Conservation (phyloP, 1,140 invertebrate genomes). For the Ectropis grisescens region DNA sequence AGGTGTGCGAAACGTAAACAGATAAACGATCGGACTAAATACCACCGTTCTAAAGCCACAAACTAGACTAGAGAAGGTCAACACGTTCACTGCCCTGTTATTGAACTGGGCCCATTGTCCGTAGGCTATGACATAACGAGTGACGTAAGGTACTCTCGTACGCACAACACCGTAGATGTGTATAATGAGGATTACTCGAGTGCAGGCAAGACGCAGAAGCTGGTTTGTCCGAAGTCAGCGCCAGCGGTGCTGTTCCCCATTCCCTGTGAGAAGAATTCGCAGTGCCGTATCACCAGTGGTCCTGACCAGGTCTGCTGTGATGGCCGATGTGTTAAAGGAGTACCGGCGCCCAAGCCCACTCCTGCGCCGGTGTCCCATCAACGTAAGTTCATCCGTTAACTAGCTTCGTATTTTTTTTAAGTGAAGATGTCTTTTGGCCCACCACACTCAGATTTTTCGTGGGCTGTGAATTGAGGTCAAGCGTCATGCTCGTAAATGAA, state of each 20-base stretch:
- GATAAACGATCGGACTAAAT: too few relatives aligned
- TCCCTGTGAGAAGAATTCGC: slow-evolving; percentile 68
- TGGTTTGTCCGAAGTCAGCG: slow-evolving; percentile 67
- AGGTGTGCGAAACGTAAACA: too few relatives aligned
- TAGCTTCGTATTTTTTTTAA: too few relatives aligned
- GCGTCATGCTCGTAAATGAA: too few relatives aligned
- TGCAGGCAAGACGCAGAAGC: slow-evolving; percentile 50
- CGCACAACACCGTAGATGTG: slow-evolving; percentile 15
- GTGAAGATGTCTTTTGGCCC: too few relatives aligned
- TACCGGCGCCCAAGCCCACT: slow-evolving; percentile 68
- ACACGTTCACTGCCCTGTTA: slow-evolving; percentile 1
- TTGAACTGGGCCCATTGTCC: slow-evolving; percentile 17
- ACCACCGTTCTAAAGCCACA: too few relatives aligned
- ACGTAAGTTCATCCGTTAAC: too few relatives aligned
- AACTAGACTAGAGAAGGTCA: too few relatives aligned
- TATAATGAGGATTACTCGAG: slow-evolving; percentile 25
- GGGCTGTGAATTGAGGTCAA: too few relatives aligned
- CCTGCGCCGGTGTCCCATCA: slow-evolving; percentile 66
- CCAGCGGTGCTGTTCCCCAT: slow-evolving; percentile 68
- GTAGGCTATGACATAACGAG: slow-evolving; percentile 19
- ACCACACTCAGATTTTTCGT: too few relatives aligned
- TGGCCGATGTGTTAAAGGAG: slow-evolving; percentile 71
- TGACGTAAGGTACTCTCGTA: slow-evolving; percentile 20
- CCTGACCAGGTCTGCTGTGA: slow-evolving; percentile 71
- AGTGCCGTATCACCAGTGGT: slow-evolving; percentile 66